Evolutionary conservation across 92 coral and sea anemone genomes (phyloP).

Genomic region (Blastomussa wellsi): DNA sequence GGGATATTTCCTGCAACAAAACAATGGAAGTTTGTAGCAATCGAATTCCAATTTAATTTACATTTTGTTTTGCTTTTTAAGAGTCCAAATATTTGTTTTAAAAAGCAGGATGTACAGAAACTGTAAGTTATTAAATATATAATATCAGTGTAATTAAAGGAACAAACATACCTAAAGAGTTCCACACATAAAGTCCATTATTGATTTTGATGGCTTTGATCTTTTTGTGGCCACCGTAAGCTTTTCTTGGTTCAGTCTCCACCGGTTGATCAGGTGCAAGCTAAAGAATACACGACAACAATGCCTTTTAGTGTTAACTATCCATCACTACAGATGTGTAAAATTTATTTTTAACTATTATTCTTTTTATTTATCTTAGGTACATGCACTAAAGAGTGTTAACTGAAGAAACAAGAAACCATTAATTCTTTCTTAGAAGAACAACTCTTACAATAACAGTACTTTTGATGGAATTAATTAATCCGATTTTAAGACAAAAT

Average conservation of each 20-base stretch:
- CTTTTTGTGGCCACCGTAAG: slow-evolving; percentile 93
- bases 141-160: not conserved
- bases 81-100: too few species aligned
- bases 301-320: not conserved
- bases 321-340: not conserved
- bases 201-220: slow-evolving; percentile 79
- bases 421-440: not conserved
- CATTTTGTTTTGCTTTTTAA: too few species aligned
- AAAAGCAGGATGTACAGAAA: too few species aligned
- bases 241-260: slow-evolving; percentile 85
- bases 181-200: slow-evolving; percentile 76
- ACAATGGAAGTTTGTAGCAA: too few species aligned
- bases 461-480: too few species aligned
- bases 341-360: not conserved
- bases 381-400: too few species aligned
- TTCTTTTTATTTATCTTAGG: not conserved
- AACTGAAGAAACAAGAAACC: not conserved
- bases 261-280: slow-evolving; percentile 79
- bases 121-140: too few species aligned
- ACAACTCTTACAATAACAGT: too few species aligned
- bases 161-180: slow-evolving; percentile 70
- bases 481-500: too few species aligned
- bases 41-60: too few species aligned
- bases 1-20: too few species aligned
- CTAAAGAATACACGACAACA: slow-evolving; percentile 31